A percentile compares a stretch with the other conserved stretches of the same genome.
Evolutionary conservation across 1,140 invertebrate species (phyloP).

Genomic region (Listronotus oregonensis): DNA sequence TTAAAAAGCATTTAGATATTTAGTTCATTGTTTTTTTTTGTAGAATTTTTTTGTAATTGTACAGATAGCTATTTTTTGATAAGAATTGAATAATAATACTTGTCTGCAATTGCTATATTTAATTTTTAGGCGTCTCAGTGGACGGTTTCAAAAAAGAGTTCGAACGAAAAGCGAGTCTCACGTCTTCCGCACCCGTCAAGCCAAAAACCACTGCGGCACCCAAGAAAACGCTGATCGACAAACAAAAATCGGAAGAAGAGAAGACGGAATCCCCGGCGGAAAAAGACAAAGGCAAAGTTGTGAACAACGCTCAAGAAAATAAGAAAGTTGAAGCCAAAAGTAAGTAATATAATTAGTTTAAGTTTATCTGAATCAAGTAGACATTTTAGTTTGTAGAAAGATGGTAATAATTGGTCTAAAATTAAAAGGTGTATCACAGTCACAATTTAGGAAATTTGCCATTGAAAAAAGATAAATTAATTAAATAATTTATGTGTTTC

Average conservation of each 20-base stretch:
- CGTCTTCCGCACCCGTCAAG: conserved; percentile 57
- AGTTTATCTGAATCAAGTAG: too few species aligned
- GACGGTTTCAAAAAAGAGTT: conserved; percentile 83
- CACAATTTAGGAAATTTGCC: too few species aligned
- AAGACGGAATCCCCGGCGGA: conserved; percentile 34
- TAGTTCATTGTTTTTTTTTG: too few species aligned
- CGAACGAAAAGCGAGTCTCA: conserved; percentile 74
- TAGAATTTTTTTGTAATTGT: too few species aligned
- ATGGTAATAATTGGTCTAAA: too few species aligned
- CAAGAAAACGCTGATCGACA: conserved; percentile 47
- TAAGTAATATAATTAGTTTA: conserved; percentile 2
- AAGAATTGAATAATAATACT: too few species aligned
- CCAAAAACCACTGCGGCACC: conserved; percentile 41
- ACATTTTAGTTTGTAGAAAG: too few species aligned
- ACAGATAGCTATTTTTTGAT: too few species aligned
- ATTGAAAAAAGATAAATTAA: too few species aligned
- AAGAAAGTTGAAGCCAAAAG: conserved; percentile 46
- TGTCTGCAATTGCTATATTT: not conserved
- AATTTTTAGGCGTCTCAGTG: conserved; percentile 66
- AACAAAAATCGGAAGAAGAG: conserved; percentile 50
- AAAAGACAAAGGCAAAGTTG: conserved; percentile 32
- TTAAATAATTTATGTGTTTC: too few species aligned
- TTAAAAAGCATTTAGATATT: too few species aligned
- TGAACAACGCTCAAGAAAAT: conserved; percentile 29
- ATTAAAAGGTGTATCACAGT: too few species aligned